phyloP scores from a whole-genome alignment of 23 tunicate genomes.

The Halocynthia aurantium region DNA sequence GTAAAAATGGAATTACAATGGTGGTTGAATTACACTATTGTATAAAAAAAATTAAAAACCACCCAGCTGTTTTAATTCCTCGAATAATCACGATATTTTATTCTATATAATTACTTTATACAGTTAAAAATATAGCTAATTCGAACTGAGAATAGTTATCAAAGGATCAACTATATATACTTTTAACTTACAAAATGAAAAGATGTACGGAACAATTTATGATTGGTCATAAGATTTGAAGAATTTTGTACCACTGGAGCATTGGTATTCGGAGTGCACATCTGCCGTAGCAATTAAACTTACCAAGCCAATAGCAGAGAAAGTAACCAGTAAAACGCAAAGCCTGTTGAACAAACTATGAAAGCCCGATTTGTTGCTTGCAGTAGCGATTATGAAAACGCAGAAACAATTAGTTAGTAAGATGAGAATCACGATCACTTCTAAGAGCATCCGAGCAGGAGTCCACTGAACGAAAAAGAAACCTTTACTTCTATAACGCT shows the following conservation, averaged over 20 bases:
- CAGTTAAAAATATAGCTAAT: too few relatives aligned
- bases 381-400: not conserved
- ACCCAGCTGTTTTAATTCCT: too few relatives aligned
- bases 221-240: not conserved
- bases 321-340: not conserved
- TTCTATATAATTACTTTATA: too few relatives aligned
- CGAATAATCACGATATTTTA: too few relatives aligned
- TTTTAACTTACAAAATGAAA: too few relatives aligned
- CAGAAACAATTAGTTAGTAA: not conserved
- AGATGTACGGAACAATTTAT: too few relatives aligned
- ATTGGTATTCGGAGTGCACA: not conserved
- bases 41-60: too few relatives aligned
- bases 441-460: not conserved
- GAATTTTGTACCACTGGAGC: not conserved
- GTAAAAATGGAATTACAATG: too few relatives aligned
- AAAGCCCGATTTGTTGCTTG: not conserved
- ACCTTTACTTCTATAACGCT: too few relatives aligned
- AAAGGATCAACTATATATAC: not conserved
- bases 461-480: not conserved
- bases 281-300: not conserved
- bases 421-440: not conserved
- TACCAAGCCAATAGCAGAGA: not conserved
- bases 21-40: too few relatives aligned
- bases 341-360: not conserved
- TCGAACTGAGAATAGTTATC: too few relatives aligned